phyloP scores from a whole-genome alignment of 2,797 vertebrate species.

The Emys orbicularis region DNA sequence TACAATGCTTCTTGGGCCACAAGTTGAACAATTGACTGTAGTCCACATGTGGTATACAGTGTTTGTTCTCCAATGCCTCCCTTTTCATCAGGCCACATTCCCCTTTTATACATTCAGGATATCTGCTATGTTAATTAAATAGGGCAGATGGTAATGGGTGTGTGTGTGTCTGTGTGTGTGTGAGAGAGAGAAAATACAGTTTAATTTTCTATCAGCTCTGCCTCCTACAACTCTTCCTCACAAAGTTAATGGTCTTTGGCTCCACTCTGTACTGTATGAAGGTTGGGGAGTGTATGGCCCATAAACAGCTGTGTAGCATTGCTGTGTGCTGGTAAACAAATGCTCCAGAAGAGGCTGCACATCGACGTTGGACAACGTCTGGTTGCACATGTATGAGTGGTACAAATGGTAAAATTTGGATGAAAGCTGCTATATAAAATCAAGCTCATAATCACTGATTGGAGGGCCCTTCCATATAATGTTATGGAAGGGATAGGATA shows the following conservation, averaged over 20 bases:
- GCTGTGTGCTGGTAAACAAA: background rate
- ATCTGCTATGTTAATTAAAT: background rate
- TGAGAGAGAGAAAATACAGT: background rate
- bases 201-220: background rate
- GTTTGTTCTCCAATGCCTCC: background rate
- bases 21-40: background rate
- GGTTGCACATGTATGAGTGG: background rate
- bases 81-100: background rate
- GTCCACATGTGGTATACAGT: background rate
- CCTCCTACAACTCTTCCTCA: background rate
- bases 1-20: background rate
- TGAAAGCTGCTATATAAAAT: background rate
- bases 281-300: background rate
- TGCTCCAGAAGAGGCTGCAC: background rate
- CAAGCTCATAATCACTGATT: background rate
- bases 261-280: background rate
- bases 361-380: background rate
- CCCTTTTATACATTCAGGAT: background rate
- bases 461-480: background rate
- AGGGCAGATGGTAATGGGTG: background rate
- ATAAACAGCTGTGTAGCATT: background rate
- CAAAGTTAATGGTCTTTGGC: background rate
- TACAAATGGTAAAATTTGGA: background rate
- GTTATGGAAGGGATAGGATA: background rate
- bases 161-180: background rate